Evolutionary conservation across 1,140 invertebrate species (phyloP).

Genomic region (Camponotus pennsylvanicus): DNA sequence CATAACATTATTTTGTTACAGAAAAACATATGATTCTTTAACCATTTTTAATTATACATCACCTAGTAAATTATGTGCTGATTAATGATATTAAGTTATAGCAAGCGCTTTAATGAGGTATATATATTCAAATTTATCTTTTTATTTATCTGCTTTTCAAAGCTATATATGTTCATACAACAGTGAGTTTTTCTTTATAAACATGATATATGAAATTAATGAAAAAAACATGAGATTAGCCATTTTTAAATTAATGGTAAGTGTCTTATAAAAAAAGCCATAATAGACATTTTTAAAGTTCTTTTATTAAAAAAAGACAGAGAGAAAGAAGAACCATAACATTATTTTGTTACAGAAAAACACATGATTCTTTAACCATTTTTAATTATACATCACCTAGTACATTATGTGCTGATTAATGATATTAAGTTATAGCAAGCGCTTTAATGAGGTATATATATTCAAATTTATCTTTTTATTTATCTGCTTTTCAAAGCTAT

Average conservation of each 20-base stretch:
- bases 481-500: background rate
- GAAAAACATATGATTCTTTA: background rate
- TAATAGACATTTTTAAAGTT: background rate
- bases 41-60: background rate
- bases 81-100: background rate
- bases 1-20: background rate
- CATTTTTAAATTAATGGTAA: background rate
- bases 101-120: background rate
- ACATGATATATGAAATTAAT: background rate
- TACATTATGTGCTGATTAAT: constrained; percentile 14
- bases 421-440: background rate
- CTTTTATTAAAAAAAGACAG: background rate
- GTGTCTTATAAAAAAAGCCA: background rate
- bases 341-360: background rate
- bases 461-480: constrained; percentile 2
- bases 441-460: background rate
- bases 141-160: background rate
- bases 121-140: constrained; percentile 2
- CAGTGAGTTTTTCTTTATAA: background rate
- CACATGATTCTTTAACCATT: background rate
- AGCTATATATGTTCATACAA: background rate
- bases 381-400: background rate
- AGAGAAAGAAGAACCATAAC: background rate
- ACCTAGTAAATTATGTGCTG: background rate
- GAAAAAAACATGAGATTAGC: background rate